Percentiles rank a stretch among this genome's conserved stretches.
These are phyloP conservation scores for Cosmia pyralina DNA, from an alignment of 2,888 invertebrate genomes.

Conservation along the genomic window DNA sequence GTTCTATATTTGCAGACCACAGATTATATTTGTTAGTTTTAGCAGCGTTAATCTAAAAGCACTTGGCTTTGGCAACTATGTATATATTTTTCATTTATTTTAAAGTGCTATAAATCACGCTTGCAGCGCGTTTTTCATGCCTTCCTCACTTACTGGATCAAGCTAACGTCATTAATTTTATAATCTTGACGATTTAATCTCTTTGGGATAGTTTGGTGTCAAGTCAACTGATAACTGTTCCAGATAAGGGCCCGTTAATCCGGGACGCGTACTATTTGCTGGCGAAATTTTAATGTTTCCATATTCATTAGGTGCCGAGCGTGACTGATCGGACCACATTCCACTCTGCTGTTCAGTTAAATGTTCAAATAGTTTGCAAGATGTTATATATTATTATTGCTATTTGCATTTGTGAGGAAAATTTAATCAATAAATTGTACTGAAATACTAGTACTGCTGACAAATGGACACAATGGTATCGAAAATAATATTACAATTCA, in stretches of 20 bases:
- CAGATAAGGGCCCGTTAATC: slow-evolving; percentile 44
- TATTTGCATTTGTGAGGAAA: slow-evolving; percentile 7
- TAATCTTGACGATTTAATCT: slow-evolving; percentile 40
- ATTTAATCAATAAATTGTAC: neutral
- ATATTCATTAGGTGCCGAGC: slow-evolving; percentile 57
- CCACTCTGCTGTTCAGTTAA: slow-evolving; percentile 40
- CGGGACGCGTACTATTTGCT: slow-evolving; percentile 52
- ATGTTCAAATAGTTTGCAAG: slow-evolving; percentile 36
- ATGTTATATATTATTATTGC: no score
- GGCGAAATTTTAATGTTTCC: slow-evolving; percentile 47
- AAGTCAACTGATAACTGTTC: slow-evolving; percentile 42
- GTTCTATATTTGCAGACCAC: neutral
- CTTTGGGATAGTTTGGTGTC: slow-evolving; percentile 29
- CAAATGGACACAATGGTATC: neutral
- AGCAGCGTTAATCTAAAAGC: neutral
- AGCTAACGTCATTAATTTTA: slow-evolving; percentile 26
- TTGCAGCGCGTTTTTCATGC: neutral
- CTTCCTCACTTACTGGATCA: slow-evolving; percentile 15
- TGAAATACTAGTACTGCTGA: neutral
- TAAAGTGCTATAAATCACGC: neutral
- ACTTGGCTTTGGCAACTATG: neutral
- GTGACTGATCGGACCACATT: slow-evolving; percentile 57
- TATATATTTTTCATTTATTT: slow-evolving; percentile 2
- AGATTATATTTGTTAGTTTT: neutral
- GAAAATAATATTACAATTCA: neutral